Conservation (phyloP, 2,113 vertebrate species). For the Gallinago jamesoni region DNA sequence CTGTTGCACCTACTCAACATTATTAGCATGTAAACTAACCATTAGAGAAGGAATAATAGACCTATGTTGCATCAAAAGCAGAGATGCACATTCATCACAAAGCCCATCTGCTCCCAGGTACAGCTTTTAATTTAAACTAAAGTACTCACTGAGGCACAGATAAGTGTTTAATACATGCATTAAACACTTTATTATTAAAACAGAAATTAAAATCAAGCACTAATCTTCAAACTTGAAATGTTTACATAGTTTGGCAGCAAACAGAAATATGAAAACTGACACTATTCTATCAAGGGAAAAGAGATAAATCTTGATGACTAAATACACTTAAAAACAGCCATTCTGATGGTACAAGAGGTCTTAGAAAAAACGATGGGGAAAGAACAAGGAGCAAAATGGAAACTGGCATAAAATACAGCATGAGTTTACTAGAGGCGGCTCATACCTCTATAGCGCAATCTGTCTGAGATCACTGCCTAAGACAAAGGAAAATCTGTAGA, state of each 20-base stretch:
- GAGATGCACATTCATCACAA: neutral
- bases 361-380: neutral
- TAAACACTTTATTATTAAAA: neutral
- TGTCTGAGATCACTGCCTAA: neutral
- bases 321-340: neutral
- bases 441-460: neutral
- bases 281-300: neutral
- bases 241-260: neutral
- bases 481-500: neutral
- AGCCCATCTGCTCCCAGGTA: neutral
- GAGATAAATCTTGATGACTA: fast-evolving
- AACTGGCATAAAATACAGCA: neutral
- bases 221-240: neutral
- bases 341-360: neutral
- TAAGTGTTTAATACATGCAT: neutral
- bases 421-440: neutral
- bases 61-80: neutral
- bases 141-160: neutral
- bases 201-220: neutral
- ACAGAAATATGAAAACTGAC: neutral
- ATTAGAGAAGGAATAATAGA: neutral
- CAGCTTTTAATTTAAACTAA: neutral
- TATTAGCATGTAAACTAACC: neutral
- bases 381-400: neutral
- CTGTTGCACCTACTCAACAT: neutral